phyloP scores from a whole-genome alignment of 2,797 vertebrate genomes.

The Rachycentron canadum region DNA sequence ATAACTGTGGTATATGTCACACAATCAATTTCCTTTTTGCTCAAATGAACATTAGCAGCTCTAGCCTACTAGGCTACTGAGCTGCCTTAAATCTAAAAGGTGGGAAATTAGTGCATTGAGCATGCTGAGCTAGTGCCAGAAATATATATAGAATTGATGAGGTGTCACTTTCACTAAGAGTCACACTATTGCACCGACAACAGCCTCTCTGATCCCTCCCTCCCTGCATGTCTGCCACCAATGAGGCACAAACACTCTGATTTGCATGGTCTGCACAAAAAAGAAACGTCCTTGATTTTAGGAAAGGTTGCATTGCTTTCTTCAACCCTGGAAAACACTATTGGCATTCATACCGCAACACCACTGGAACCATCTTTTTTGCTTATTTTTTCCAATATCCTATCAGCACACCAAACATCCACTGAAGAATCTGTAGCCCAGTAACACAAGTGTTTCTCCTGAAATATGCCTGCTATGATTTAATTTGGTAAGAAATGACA shows the following conservation, averaged over 20 bases:
- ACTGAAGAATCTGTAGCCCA: conserved; percentile 56
- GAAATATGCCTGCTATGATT: conserved; percentile 69
- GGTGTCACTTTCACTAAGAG: conserved; percentile 88
- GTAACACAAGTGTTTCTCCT: conserved; percentile 57
- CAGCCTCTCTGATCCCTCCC: conserved; percentile 83
- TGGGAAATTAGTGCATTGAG: conserved; percentile 77
- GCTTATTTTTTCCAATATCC: conserved; percentile 31
- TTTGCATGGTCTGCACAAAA: conserved; percentile 80
- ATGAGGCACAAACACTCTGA: conserved; percentile 79
- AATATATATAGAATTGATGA: conserved; percentile 87
- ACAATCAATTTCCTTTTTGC: conserved; percentile 33
- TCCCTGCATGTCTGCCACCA: conserved; percentile 80
- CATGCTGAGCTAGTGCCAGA: conserved; percentile 80
- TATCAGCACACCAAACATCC: conserved; percentile 54
- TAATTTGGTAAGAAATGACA: conserved; percentile 73
- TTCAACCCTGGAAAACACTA: conserved; percentile 67
- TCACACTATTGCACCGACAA: conserved; percentile 83
- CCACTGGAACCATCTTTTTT: conserved; percentile 26
- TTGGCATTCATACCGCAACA: conserved; percentile 61
- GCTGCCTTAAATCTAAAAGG: conserved; percentile 67
- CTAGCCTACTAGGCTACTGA: conserved; percentile 54
- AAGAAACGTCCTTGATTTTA: conserved; percentile 83
- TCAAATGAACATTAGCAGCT: conserved; percentile 57
- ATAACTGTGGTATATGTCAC: conserved; percentile 23
- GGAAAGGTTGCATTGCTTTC: conserved; percentile 80